Base-by-base conservation (phyloP, 2,113 vertebrate species). In the Sprattus sprattus region DNA sequence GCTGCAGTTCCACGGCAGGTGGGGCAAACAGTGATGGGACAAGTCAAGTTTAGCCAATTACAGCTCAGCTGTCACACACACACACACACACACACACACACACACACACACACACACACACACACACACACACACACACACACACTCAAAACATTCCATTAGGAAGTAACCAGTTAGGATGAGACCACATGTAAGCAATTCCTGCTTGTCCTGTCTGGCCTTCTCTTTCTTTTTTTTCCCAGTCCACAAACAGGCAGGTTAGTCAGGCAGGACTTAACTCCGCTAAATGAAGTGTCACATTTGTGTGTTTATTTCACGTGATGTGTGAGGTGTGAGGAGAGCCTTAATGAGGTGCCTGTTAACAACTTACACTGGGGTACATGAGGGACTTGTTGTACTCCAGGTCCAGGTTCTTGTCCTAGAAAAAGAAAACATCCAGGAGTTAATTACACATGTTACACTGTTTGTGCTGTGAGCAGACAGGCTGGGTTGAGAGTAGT, bases 371-470 rank as follows among this genome's bases (percentile, higher is more conserved):
- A 86, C 95, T 98, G 86, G 97, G 95, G 85, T 93, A 95, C 84
- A 95, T 97, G 15, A 97, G 92, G 32, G 95, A 94, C 88, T 97
- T 98, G 0, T 94, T 94, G 90, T 97, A 99, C 89, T 99, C 96
- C 89, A 96, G 96, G 90, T 99, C 98, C 88, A 99, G 87, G 60
- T 96, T 97, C 95, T 99, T 98, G 93, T 99, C 98, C 98, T 99
- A 71, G 86, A 78, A 88, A 86, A 16, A 82, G 82, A 64, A 78
- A 64, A 78, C 85, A 0, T 0, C 46, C 39, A 60, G 81, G 52
- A 32, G 47, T 22, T 78, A 15, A 39, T 1, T 39, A 39, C 39
- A 39, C 39, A 39, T 2, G 39, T 39, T 39, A 39, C 39, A 39
- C 39, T 1, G 39, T 39, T 39, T 39, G 39, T 39, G 39, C 39